These are phyloP conservation scores for Agelas oroides DNA, from an alignment of 37 sponge, comb jelly and placozoan species.

Conservation along the genomic window DNA sequence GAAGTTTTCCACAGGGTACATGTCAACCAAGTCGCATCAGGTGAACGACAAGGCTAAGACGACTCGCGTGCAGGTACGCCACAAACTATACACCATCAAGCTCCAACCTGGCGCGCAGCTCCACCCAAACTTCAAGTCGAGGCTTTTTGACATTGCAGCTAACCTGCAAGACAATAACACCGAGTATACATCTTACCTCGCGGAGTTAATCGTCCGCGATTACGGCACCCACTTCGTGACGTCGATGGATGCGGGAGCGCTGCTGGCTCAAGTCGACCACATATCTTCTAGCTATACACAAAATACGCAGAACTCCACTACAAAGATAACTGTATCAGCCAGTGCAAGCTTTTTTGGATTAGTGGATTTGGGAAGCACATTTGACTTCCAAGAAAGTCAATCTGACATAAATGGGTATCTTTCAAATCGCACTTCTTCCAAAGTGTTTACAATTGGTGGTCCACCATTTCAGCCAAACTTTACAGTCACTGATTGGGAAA, in stretches of 20 bases:
- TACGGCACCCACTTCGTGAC: conserved; percentile 78
- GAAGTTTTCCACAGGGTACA: conserved; percentile 62
- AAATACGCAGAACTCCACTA: neutral
- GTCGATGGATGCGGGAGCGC: conserved; percentile 69
- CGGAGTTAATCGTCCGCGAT: conserved; percentile 75
- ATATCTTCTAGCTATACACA: neutral
- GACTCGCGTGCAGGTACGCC: conserved; percentile 63
- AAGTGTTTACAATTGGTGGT: conserved; percentile 58
- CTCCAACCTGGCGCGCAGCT: conserved; percentile 52
- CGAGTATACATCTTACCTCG: conserved; percentile 51
- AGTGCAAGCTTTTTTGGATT: conserved; percentile 55
- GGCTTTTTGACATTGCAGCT: conserved; percentile 72
- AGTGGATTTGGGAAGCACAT: conserved; percentile 18
- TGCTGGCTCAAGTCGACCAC: conserved; percentile 61
- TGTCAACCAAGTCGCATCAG: conserved; percentile 33
- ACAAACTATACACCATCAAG: conserved; percentile 51
- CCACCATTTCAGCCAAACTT: conserved; percentile 58
- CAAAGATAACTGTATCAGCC: conserved; percentile 52
- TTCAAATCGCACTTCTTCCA: conserved; percentile 40
- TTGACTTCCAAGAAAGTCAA: neutral
- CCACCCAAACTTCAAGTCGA: conserved; percentile 52
- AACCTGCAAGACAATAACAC: conserved; percentile 70
- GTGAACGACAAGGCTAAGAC: conserved; percentile 37
- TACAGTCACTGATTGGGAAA: conserved; percentile 67
- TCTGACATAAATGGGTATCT: conserved; percentile 2